phyloP scores from a whole-genome alignment of 2,113 vertebrate species.

The Apeltes quadracus region DNA sequence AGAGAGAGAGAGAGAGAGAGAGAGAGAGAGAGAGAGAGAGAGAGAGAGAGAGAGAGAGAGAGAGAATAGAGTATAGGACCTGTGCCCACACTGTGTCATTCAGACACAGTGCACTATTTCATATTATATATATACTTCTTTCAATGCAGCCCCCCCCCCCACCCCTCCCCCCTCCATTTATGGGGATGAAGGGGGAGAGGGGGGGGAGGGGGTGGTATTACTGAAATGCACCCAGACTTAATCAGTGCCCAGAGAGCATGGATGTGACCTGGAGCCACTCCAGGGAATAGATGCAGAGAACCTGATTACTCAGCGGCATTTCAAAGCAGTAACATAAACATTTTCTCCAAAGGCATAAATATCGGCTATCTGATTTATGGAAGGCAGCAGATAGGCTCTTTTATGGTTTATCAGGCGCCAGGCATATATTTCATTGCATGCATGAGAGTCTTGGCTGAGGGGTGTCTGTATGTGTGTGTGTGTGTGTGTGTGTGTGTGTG shows the following conservation, averaged over 20 bases:
- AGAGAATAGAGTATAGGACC: slow-evolving; percentile 10
- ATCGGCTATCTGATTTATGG: slow-evolving; percentile 57
- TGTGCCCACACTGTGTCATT: slow-evolving; percentile 8
- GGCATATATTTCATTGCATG: slow-evolving; percentile 32
- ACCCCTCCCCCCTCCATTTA: no score
- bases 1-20: no score
- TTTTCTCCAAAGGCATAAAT: slow-evolving; percentile 57
- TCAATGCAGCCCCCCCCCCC: no score
- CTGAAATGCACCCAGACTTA: slow-evolving; percentile 26
- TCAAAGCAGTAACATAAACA: slow-evolving; percentile 61
- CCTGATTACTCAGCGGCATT: slow-evolving; percentile 50
- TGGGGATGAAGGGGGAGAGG: neutral
- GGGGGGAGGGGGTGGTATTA: slow-evolving; percentile 15
- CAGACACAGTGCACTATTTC: slow-evolving; percentile 16
- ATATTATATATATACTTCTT: neutral
- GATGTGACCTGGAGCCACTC: slow-evolving; percentile 54
- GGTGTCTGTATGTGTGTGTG: neutral
- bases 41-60: no score
- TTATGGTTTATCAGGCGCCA: slow-evolving; percentile 52
- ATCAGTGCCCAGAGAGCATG: slow-evolving; percentile 47
- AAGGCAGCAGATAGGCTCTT: slow-evolving; percentile 31
- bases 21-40: no score
- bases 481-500: neutral
- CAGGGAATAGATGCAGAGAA: slow-evolving; percentile 24
- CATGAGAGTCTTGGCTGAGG: slow-evolving; percentile 23